phyloP scores from a whole-genome alignment of 30 jellyfish, hydroid and myxozoan genomes.

The Chrysaora quinquecirrha region DNA sequence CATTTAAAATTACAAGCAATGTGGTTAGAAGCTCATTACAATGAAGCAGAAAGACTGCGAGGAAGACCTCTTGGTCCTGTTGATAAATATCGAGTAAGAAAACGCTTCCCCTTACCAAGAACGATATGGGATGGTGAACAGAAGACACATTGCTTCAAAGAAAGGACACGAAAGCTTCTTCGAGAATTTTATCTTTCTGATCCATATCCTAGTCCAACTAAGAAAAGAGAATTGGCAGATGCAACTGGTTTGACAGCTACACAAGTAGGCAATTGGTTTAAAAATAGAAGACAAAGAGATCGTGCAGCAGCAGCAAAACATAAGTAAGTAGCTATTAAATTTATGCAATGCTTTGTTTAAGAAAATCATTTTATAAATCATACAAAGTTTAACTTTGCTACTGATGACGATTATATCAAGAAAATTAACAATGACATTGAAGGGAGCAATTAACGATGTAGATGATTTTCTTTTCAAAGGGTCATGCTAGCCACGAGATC shows the following conservation, averaged over 20 bases:
- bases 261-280: constrained; percentile 98
- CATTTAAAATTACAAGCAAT: constrained; percentile 91
- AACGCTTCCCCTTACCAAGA: constrained; percentile 96
- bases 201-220: constrained; percentile 94
- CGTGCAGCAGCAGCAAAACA: constrained; percentile 98
- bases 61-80: constrained; percentile 98
- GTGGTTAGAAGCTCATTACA: constrained; percentile 99
- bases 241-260: constrained; percentile 95
- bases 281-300: constrained; percentile 95
- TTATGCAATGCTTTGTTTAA: too few relatives aligned
- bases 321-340: constrained; percentile 59
- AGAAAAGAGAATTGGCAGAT: constrained; percentile 89
- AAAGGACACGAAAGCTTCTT: constrained; percentile 81
- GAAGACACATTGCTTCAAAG: constrained; percentile 92
- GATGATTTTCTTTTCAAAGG: constrained; percentile 24
- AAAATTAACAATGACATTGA: background rate
- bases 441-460: background rate
- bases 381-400: too few relatives aligned
- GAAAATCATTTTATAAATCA: too few relatives aligned
- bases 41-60: constrained; percentile 89
- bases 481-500: constrained; percentile 63
- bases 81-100: constrained; percentile 96
- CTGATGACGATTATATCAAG: too few relatives aligned
- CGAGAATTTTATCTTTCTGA: constrained; percentile 84
- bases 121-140: constrained; percentile 99